Base-by-base conservation (phyloP, 2,888 invertebrate species). In the Callyntrura guangdongensis region DNA sequence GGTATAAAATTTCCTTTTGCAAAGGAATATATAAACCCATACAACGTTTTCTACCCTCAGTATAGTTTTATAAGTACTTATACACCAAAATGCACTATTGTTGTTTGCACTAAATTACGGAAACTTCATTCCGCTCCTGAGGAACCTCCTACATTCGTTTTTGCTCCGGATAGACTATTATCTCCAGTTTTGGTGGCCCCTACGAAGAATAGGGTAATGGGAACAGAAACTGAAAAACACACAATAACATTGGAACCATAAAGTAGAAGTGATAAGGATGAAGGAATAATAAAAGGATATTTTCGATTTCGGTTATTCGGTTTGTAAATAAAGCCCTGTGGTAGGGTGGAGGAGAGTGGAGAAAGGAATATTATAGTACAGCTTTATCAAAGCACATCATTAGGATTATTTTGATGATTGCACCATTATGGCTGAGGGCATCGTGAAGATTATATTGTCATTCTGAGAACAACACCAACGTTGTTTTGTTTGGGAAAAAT, bases 371-470 rank as follows among this genome's bases (percentile, higher is more conserved):
- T 59, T 20, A 85, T 67, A 8, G 64, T 69, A 83, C 20, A 14
- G 61, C 82, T 88, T 83, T 89, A 89, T 89, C 89, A 89, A 72
- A 56, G 67, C 61, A 89, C 89, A 89, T 89, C 89, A 89, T 89
- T 89, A 84, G 89, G 84, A 89, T 89, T 89, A 89, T 84, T 77
- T 89, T 84, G 84, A 89, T 89, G 89, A 84, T 89, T 67, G 47
- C 69, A 53, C 86, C 86, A 86, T 85, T 85, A 56, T 45, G 36
- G 85, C 85, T 85, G 77, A 72, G 77, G 64, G 74, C 64, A 77
- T 87, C 81, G 5, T 45, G 2, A 86, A 61, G 67, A 86, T 86
- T 77, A 86, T 74, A n/a, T 64, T 67, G 69, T 67, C 77, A 53
- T 77, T 77, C 22, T 12, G 49, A 12, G 20, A 77, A 77, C 49